Evolutionary conservation across 2,888 invertebrate genomes (phyloP).

Genomic region (Erebia epiphron): DNA sequence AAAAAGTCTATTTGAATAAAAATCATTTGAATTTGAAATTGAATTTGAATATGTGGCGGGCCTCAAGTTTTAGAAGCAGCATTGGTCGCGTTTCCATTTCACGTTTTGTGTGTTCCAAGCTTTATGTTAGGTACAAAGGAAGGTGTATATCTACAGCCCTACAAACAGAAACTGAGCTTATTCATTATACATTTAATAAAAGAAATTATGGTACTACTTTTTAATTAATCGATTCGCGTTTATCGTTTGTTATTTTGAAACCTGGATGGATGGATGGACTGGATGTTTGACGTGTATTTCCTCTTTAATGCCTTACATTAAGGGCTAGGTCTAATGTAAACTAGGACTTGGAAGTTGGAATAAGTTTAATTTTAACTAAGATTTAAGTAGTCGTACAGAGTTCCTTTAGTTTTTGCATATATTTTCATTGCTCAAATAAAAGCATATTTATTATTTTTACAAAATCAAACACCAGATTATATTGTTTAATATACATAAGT

Average conservation of each 20-base stretch:
- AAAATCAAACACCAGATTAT: too few species aligned
- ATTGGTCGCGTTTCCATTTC: background rate
- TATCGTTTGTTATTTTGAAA: background rate
- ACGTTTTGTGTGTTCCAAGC: background rate
- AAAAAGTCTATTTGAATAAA: too few species aligned
- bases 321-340: background rate
- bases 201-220: constrained; percentile 30
- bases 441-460: too few species aligned
- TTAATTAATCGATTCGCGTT: background rate
- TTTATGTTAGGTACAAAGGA: background rate
- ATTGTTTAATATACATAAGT: too few species aligned
- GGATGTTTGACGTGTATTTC: background rate
- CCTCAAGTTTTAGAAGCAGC: background rate
- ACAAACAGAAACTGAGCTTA: constrained; percentile 37
- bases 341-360: too few species aligned
- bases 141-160: constrained; percentile 15
- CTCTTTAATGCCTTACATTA: background rate
- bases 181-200: constrained; percentile 23
- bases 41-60: too few species aligned
- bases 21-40: too few species aligned
- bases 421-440: too few species aligned
- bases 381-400: too few species aligned
- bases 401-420: too few species aligned
- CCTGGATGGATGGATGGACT: too few species aligned
- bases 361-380: too few species aligned